Conservation (phyloP, 2,113 vertebrate species). For the Setophaga petechia region DNA sequence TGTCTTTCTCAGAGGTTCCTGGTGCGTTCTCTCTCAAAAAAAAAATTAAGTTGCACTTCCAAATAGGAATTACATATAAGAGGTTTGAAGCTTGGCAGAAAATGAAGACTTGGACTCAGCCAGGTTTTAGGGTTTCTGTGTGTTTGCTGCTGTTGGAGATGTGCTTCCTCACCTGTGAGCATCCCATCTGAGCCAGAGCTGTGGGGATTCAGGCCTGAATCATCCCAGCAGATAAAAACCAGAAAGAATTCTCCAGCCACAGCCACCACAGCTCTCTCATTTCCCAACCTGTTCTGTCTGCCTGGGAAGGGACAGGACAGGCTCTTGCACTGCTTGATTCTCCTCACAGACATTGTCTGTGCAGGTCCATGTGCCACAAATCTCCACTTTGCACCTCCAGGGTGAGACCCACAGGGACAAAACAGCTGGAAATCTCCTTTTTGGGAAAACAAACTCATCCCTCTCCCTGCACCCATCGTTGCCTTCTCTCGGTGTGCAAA, state of each 20-base stretch:
- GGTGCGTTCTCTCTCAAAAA: rapidly evolving
- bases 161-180: background rate
- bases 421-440: background rate
- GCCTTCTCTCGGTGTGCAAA: background rate
- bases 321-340: background rate
- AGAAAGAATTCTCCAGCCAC: background rate
- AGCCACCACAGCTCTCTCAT: background rate
- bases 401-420: background rate
- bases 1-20: background rate
- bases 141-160: background rate
- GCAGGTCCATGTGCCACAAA: rapidly evolving
- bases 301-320: background rate
- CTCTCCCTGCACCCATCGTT: rapidly evolving
- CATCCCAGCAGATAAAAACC: background rate
- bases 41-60: rapidly evolving
- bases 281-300: background rate
- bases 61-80: background rate
- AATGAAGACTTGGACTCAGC: background rate
- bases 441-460: background rate
- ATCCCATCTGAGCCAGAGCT: background rate
- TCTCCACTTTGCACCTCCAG: background rate
- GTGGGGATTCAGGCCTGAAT: rapidly evolving
- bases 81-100: background rate
- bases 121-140: background rate
- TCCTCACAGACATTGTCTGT: rapidly evolving